phyloP scores from a whole-genome alignment of 2,888 invertebrate genomes.

The Lepetodrilus schrolli region DNA sequence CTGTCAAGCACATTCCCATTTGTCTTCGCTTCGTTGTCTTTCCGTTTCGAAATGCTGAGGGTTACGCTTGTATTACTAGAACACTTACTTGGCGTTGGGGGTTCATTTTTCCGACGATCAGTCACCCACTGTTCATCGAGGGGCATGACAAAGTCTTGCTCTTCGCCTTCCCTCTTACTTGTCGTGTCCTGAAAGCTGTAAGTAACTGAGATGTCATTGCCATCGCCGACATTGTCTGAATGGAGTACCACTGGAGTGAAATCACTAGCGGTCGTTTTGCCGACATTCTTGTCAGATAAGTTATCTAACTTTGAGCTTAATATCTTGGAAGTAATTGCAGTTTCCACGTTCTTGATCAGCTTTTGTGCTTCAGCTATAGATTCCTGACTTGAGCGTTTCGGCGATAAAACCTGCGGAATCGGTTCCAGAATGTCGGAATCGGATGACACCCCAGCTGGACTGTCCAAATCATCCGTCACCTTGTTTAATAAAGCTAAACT shows the following conservation, averaged over 20 bases:
- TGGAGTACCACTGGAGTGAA: background rate
- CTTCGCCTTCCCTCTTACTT: background rate
- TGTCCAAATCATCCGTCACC: constrained; percentile 46
- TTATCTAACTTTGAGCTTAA: constrained; percentile 5
- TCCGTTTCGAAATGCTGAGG: background rate
- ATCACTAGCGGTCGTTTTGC: background rate
- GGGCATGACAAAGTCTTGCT: constrained; percentile 13
- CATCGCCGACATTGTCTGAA: background rate
- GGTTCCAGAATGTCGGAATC: constrained; percentile 26
- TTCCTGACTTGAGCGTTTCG: constrained; percentile 27
- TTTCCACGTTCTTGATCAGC: constrained; percentile 46
- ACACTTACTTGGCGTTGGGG: background rate
- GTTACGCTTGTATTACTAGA: background rate
- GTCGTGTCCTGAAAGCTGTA: background rate
- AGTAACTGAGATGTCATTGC: background rate
- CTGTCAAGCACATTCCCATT: background rate
- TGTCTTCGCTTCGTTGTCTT: background rate
- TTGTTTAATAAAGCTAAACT: constrained; percentile 47
- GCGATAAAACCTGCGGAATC: background rate
- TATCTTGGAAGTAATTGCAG: constrained; percentile 27
- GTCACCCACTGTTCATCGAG: constrained; percentile 26
- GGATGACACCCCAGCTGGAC: constrained; percentile 30
- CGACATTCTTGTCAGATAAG: background rate
- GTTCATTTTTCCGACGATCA: background rate
- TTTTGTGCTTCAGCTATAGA: constrained; percentile 48